phyloP scores from a whole-genome alignment of 2,113 vertebrate genomes.

The Strigops habroptila region DNA sequence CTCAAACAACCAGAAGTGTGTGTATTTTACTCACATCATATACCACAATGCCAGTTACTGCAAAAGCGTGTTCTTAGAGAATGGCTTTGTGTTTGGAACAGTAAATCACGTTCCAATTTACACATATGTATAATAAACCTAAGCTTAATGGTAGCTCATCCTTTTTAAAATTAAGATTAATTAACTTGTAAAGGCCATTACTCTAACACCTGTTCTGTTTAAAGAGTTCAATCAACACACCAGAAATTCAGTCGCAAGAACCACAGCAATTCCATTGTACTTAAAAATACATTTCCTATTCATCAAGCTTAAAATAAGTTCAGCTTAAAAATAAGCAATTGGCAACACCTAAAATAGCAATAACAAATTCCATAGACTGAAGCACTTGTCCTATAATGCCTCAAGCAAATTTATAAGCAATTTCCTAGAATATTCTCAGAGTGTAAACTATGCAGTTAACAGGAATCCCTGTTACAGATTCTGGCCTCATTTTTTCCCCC shows the following conservation, averaged over 20 bases:
- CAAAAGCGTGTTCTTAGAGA: not conserved
- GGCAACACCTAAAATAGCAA: slow-evolving; percentile 50
- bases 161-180: slow-evolving; percentile 61
- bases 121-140: not conserved
- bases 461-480: slow-evolving; percentile 8
- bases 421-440: slow-evolving; percentile 54
- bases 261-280: slow-evolving; percentile 12
- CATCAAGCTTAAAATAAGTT: slow-evolving; percentile 59
- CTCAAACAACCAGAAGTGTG: not conserved
- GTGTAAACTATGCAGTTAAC: slow-evolving; percentile 43
- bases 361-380: slow-evolving; percentile 46
- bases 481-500: slow-evolving; percentile 2
- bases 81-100: not conserved
- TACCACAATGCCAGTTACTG: not conserved
- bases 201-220: slow-evolving; percentile 63
- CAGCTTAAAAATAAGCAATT: slow-evolving; percentile 49
- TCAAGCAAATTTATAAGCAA: slow-evolving; percentile 56
- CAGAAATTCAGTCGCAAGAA: slow-evolving; percentile 48
- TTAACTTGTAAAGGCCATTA: slow-evolving; percentile 15
- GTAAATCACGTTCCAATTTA: not conserved
- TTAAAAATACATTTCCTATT: slow-evolving; percentile 50
- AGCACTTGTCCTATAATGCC: slow-evolving; percentile 25
- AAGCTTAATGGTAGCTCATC: slow-evolving; percentile 9
- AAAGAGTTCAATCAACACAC: slow-evolving; percentile 46
- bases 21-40: not conserved